Evolutionary conservation across 2,888 invertebrate genomes (phyloP).

Genomic region (Eurois occulta): DNA sequence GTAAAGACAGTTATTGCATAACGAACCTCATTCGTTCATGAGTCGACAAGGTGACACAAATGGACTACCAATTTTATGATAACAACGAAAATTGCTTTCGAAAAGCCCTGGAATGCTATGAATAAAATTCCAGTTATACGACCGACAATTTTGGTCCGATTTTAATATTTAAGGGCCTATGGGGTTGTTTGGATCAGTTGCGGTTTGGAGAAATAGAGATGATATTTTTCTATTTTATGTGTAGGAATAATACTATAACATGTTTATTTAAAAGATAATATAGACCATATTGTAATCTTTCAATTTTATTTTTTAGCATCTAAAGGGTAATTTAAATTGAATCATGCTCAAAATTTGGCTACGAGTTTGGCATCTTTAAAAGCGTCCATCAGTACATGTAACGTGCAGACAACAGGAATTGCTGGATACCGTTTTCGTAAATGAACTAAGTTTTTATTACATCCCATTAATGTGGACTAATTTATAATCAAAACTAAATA

Average conservation of each 20-base stretch:
- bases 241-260: not conserved
- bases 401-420: not conserved
- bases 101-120: conserved; percentile 77
- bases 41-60: conserved; percentile 66
- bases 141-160: conserved; percentile 65
- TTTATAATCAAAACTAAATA: too few relatives aligned
- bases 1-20: conserved; percentile 61
- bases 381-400: not conserved
- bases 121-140: conserved; percentile 80
- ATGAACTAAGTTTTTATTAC: not conserved
- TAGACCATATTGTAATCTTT: not conserved
- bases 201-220: conserved; percentile 3
- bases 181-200: conserved; percentile 35
- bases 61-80: conserved; percentile 76
- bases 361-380: not conserved
- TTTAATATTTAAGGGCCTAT: conserved; percentile 71
- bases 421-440: not conserved
- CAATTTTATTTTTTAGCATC: not conserved
- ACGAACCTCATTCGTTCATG: conserved; percentile 65
- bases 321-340: too few relatives aligned
- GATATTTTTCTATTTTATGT: not conserved
- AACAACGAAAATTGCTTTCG: conserved; percentile 78
- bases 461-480: not conserved
- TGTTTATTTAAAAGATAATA: not conserved
- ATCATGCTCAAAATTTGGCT: not conserved